phyloP scores from a whole-genome alignment of 2,113 vertebrate species.

The Petrocephalus zakoni region DNA sequence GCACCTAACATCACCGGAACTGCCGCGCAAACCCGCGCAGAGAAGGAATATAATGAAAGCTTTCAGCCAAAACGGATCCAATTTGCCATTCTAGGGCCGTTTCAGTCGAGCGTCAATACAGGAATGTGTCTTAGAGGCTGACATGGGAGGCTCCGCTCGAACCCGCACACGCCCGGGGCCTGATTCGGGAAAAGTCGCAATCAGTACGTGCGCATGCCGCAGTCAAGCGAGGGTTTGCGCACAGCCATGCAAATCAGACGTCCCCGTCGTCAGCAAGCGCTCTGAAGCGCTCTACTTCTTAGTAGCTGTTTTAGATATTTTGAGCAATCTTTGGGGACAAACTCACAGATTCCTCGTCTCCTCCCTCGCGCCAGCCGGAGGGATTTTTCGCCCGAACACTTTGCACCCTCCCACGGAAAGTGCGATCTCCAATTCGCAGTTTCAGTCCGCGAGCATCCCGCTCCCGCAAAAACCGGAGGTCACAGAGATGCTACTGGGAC shows the following conservation, averaged over 20 bases:
- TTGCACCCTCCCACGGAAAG: not conserved
- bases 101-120: not conserved
- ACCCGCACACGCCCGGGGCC: not conserved
- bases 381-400: not conserved
- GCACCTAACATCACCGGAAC: not conserved
- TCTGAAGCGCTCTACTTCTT: not conserved
- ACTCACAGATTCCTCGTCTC: not conserved
- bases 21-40: not conserved
- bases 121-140: not conserved
- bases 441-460: not conserved
- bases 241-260: not conserved
- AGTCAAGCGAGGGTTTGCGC: not conserved
- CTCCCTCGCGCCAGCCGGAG: not conserved
- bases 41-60: not conserved
- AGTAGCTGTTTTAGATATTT: not conserved
- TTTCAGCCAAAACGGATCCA: not conserved
- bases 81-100: not conserved
- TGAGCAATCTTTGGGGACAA: not conserved
- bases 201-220: not conserved
- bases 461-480: not conserved
- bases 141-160: not conserved
- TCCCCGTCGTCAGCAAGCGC: not conserved
- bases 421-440: conserved; percentile 3
- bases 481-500: not conserved
- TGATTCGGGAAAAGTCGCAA: not conserved